Percentiles rank a stretch among this genome's conserved stretches.
Conservation (phyloP, 2,797 vertebrate species). For the Balearica regulorum region DNA sequence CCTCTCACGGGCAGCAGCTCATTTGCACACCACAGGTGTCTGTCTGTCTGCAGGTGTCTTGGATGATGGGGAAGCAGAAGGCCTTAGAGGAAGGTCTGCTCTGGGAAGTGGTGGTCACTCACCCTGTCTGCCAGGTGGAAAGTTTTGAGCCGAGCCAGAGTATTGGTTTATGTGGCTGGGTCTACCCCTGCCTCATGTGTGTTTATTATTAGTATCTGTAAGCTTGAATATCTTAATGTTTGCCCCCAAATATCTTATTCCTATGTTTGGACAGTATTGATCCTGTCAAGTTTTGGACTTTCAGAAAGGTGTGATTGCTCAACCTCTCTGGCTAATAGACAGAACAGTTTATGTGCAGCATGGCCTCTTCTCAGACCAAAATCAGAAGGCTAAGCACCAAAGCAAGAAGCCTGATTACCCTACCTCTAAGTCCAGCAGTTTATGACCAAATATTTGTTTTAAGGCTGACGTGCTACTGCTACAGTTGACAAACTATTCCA, state of each 20-base stretch:
- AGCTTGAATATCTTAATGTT: neutral
- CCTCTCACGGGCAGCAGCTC: rapidly evolving
- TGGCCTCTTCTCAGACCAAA: neutral
- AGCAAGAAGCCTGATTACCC: neutral
- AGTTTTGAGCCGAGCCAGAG: neutral
- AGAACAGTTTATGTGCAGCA: neutral
- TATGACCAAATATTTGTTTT: neutral
- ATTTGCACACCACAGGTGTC: rapidly evolving
- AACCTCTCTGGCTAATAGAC: neutral
- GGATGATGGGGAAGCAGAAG: neutral
- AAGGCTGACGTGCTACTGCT: neutral
- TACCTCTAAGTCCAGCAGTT: neutral
- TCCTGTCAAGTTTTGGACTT: neutral
- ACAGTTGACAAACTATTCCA: neutral
- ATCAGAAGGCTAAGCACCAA: neutral
- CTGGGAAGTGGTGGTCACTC: neutral
- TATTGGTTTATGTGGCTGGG: neutral
- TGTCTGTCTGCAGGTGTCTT: neutral
- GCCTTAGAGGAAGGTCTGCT: neutral
- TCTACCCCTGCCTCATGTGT: neutral
- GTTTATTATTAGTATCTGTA: neutral
- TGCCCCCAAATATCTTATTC: neutral
- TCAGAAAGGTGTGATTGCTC: neutral
- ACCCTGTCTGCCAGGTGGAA: neutral
- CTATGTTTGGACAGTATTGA: neutral